phyloP scores from a whole-genome alignment of 2,113 vertebrate species.

The Alexandromys fortis region DNA sequence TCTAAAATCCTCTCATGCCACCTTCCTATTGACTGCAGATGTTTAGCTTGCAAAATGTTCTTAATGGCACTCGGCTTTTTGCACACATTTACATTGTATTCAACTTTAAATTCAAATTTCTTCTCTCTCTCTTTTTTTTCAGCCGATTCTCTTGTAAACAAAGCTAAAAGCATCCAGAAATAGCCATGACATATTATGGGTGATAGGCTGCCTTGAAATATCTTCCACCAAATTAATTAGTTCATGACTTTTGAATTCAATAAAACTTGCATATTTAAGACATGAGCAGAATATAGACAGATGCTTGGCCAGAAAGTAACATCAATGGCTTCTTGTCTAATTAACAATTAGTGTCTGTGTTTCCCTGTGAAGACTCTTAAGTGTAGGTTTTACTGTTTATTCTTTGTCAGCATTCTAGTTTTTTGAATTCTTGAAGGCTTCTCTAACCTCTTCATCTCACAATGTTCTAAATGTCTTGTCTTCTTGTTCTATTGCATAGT shows the following conservation, averaged over 20 bases:
- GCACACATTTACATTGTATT: no score
- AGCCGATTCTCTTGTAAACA: background rate
- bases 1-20: background rate
- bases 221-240: background rate
- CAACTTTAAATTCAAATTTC: background rate
- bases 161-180: background rate
- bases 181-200: background rate
- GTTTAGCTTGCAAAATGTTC: background rate
- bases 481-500: background rate
- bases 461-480: background rate
- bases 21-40: no score
- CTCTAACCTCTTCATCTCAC: background rate
- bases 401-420: background rate
- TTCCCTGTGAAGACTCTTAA: background rate
- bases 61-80: background rate
- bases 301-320: background rate
- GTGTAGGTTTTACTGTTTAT: background rate
- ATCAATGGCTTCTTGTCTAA: background rate
- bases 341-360: background rate
- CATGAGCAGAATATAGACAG: background rate
- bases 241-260: background rate
- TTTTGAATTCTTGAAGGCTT: background rate
- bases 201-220: background rate
- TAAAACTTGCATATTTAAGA: background rate
- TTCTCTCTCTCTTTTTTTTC: background rate